Base-by-base conservation (phyloP, 2,113 vertebrate genomes). In the Romanogobio albipinnatus region DNA sequence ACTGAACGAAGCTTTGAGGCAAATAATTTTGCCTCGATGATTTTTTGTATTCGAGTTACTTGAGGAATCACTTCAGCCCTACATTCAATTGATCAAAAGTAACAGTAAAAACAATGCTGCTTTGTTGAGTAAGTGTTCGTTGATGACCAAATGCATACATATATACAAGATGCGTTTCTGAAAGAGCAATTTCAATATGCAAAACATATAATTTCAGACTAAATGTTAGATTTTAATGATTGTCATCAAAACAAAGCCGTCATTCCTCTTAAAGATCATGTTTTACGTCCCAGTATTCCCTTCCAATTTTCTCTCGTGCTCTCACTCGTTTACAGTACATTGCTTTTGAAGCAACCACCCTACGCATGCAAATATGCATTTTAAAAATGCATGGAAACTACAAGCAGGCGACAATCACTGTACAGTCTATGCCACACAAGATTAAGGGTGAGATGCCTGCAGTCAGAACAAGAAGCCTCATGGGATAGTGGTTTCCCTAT, bases 301-400 rank as follows among this genome's bases (percentile, higher is more conserved):
- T 15, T 14, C 43, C n/a, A 62, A 29, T 59, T 51, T n/a, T 1
- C 83, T 43, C 43, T 47, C 53, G 39, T 13, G 15, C 68, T 36
- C 53, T 53, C 9, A 9, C 47, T 59, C 58, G 3, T 62, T 68
- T 68, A 19, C 75, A 58, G 53, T 19, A 43, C 79, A 73, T 10
- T n/a, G 39, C 74, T 81, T 29, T 24, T 29, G 53, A 51, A 33
- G 33, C 58, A 47, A 4, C 36, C 19, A 19, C 14, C 68, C 33
- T 36, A 56, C 4, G 56, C 66, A 86, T 88, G 83, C 77, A 89
- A 88, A 86, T 84, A 77, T 62, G 64, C 22, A 39, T 64, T 88
- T 87, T 43, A 87, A 87, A 90, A 87, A 86, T 88, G 82, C 58
- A 88, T 77, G 26, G 45, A 80, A 62, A 61, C 68, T 56, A 80